Percentiles rank a stretch among this genome's conserved stretches.
Evolutionary conservation across 2,797 vertebrate genomes (phyloP).

Genomic region (Mormyrus hasselquistii): DNA sequence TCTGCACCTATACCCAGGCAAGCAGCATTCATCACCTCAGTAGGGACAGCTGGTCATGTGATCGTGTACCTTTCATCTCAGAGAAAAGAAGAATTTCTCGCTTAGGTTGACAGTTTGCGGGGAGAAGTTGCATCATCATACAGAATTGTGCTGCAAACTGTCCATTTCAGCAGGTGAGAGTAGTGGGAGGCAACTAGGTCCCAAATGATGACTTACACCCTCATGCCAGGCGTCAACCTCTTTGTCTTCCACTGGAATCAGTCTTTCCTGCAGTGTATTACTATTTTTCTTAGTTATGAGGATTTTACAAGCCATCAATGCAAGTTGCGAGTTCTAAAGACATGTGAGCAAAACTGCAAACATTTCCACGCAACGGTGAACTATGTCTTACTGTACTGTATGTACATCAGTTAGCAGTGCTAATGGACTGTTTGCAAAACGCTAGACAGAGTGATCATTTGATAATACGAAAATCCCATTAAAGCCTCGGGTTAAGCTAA

Average conservation of each 20-base stretch:
- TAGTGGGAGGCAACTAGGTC: neutral
- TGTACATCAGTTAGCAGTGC: neutral
- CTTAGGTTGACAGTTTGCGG: neutral
- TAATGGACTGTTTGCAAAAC: neutral
- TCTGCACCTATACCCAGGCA: neutral
- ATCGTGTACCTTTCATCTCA: conserved; percentile 5
- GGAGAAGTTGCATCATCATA: conserved; percentile 1
- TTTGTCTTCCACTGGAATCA: conserved; percentile 22
- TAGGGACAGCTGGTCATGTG: conserved; percentile 10
- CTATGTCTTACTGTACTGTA: neutral
- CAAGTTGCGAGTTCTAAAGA: neutral
- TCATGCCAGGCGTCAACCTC: conserved; percentile 21
- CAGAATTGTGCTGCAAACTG: neutral
- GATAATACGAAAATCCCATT: neutral
- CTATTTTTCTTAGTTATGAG: too few species aligned
- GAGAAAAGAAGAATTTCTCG: neutral
- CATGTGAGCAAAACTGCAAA: too few species aligned
- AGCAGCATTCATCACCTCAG: neutral
- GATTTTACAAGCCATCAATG: too few species aligned
- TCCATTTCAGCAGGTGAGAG: neutral
- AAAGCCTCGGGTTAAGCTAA: neutral
- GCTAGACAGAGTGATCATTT: neutral
- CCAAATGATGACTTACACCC: neutral
- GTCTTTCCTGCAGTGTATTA: conserved; percentile 22
- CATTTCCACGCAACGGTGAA: too few species aligned